Evolutionary conservation across 2,113 vertebrate genomes (phyloP), one percentile per base, ranked within the genome.

Genomic region (Myiagra hebetior): DNA sequence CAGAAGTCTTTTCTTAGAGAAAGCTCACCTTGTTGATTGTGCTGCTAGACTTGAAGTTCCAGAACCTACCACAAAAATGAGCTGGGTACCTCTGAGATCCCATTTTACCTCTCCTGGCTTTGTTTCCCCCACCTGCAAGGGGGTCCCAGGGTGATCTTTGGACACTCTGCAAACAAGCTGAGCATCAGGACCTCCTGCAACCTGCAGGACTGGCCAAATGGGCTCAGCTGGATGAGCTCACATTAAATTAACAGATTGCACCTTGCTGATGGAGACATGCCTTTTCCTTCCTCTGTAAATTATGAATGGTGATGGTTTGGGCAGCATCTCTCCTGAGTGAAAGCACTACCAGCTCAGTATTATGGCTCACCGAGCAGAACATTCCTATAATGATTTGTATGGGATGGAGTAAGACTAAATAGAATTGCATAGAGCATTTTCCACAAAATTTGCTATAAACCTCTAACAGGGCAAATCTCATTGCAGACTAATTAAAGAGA

Each of bases 401-500:
- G 87, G 81, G 46, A 39, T 83, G 39, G 78, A 83, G 9, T 85
- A 89, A 93, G 53, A 78, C 77, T 89, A 68, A 93, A 76, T 65
- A 89, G 77, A 91, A 89, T 60, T 49, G 37, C 62, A 37, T 9
- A 22, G 39, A 56, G 24, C 18, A 15, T 90, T 91, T 95, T 79
- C 69, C 74, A 76, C 57, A 62, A 46, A 85, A 79, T 63, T 87
- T 91, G 65, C 87, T 63, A 50, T 89, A 93, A 96, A 90, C 57
- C n/a, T 73, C 74, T 82, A 85, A 85, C 44, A 76, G 70, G 91
- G 55, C 65, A 91, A 75, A 91, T 69, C 87, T 82, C 57, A n/a
- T 82, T 79, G 67, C 89, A 93, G 39, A 46, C 81, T 85, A 94
- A 92, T 96, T 96, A 96, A 91, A 94, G 44, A 33, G 49, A 76